A percentile compares a stretch with the other conserved stretches of the same genome.
Evolutionary conservation across 2,113 vertebrate genomes (phyloP).

Genomic region (Gymnobelideus leadbeateri): DNA sequence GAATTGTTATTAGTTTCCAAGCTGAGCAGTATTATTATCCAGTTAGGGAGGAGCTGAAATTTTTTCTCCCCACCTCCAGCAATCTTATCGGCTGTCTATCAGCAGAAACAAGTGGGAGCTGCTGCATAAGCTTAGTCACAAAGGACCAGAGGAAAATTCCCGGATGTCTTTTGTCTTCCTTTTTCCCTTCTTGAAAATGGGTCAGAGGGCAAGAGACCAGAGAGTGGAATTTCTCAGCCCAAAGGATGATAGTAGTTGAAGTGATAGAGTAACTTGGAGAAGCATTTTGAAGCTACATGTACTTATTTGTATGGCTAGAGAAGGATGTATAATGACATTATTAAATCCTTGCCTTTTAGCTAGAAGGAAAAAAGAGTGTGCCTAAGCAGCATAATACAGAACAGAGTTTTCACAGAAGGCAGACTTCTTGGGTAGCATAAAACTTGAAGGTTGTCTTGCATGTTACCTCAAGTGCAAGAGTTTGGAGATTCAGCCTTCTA

Average conservation of each 20-base stretch:
- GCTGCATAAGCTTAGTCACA: background rate
- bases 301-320: background rate
- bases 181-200: background rate
- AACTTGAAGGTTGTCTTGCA: background rate
- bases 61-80: background rate
- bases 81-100: background rate
- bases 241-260: background rate
- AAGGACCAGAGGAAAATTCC: background rate
- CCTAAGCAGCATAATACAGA: background rate
- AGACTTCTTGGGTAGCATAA: too few species aligned
- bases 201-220: background rate
- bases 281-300: background rate
- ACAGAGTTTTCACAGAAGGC: background rate
- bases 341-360: background rate
- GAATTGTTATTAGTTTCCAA: background rate
- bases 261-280: background rate
- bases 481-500: background rate
- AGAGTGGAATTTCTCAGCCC: background rate
- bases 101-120: background rate
- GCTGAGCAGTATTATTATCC: background rate
- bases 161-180: background rate
- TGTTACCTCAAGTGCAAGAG: background rate
- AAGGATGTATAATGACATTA: background rate
- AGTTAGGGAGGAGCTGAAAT: background rate
- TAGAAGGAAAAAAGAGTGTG: background rate